Percentiles rank a stretch among this genome's conserved stretches.
Evolutionary conservation across 2,888 invertebrate species (phyloP).

Genomic region (Phania funesta): DNA sequence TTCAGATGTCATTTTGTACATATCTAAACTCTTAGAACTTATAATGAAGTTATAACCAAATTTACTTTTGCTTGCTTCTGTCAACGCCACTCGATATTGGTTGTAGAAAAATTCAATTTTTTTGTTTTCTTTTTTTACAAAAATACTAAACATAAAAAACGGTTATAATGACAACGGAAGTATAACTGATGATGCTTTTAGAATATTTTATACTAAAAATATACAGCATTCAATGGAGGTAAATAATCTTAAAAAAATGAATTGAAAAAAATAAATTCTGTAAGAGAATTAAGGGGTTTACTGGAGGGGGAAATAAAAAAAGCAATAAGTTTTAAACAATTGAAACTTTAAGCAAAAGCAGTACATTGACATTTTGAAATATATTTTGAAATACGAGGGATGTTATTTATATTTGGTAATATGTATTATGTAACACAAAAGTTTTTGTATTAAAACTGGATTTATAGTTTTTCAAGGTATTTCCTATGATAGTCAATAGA

Average conservation of each 20-base stretch:
- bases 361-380: slow-evolving; percentile 79
- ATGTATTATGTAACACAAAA: too few species aligned
- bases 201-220: slow-evolving; percentile 24
- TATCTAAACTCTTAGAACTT: too few species aligned
- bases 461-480: too few species aligned
- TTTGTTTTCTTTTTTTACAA: not conserved
- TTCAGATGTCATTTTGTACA: too few species aligned
- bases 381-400: slow-evolving; percentile 48
- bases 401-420: too few species aligned
- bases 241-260: too few species aligned
- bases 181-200: slow-evolving; percentile 71
- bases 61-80: not conserved
- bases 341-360: slow-evolving; percentile 56
- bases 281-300: too few species aligned
- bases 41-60: too few species aligned
- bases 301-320: not conserved
- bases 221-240: too few species aligned
- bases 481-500: too few species aligned
- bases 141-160: slow-evolving; percentile 33
- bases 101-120: not conserved
- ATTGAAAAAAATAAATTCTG: slow-evolving; percentile 11
- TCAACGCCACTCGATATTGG: not conserved
- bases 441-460: too few species aligned
- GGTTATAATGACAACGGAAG: slow-evolving; percentile 72
- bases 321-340: not conserved